phyloP scores from a whole-genome alignment of 2,888 invertebrate species.

The Temnothorax ravouxi region DNA sequence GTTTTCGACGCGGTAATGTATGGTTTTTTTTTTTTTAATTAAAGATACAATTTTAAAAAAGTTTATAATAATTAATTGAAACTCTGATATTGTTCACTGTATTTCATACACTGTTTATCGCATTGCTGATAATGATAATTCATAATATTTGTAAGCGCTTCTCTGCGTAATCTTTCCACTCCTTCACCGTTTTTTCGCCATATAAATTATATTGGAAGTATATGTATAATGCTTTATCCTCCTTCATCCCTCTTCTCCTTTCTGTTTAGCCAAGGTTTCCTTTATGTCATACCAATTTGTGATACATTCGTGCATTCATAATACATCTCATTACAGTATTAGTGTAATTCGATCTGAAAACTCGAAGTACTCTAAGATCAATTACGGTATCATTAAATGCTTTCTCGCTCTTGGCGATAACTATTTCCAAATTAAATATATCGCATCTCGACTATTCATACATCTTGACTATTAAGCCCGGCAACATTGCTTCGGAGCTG shows the following conservation, averaged over 20 bases:
- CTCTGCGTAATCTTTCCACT: slow-evolving; percentile 37
- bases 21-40: background rate
- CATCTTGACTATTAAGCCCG: background rate
- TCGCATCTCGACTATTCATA: background rate
- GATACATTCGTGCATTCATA: background rate
- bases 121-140: background rate
- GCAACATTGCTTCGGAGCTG: background rate
- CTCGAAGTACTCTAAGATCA: background rate
- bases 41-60: background rate
- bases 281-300: background rate
- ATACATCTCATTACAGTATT: background rate
- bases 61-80: background rate
- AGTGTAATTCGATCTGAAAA: background rate
- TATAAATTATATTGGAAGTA: slow-evolving; percentile 60
- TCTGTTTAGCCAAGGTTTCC: background rate
- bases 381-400: background rate
- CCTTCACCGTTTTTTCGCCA: slow-evolving; percentile 76
- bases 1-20: background rate
- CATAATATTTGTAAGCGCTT: background rate
- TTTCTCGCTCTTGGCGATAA: background rate
- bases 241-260: background rate
- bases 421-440: background rate
- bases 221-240: background rate
- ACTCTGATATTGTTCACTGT: background rate
- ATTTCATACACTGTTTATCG: too few relatives aligned